Base-by-base conservation (phyloP, 2,888 invertebrate species). In the Synergus itoensis region DNA sequence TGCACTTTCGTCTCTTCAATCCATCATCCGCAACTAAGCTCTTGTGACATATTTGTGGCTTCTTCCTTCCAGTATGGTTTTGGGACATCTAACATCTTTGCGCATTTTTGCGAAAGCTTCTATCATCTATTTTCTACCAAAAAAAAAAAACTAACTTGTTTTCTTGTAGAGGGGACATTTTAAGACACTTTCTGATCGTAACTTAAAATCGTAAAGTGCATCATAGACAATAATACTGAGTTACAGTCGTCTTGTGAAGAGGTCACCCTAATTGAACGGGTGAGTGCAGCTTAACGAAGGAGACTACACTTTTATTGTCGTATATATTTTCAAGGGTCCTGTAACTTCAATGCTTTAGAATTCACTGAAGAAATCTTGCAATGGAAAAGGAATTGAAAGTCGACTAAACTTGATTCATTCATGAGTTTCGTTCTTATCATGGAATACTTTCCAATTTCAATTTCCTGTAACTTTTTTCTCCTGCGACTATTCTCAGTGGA, bases 1-100 rank as follows among this genome's bases (percentile, higher is more conserved):
- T 73, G 48, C 53, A 53, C 48, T 73, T 45, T 40, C 73, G 36
- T 53, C 21, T 73, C 69, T 28, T 69, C 73, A 73, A 73, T 73
- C 73, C 28, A 73, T 73, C 73, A 73, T 73, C 73, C 53, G 28
- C 36, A 28, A n/a, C 53, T 53, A 53, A 53, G 48, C 73, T 73
- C 48, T 53, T 53, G 53, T 53, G 73, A 48, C 73, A 53, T 73
- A 73, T 73, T 73, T 48, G 48, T 73, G 53, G 73, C 48, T 36
- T 73, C 73, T 53, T 73, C 8, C n/a, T 36, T 36, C 73, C 11
- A 73, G 48, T 36, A 36, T 53, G n/a, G 48, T 73, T 73, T 48
- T n/a, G 36, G 21, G 36, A 73, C 36, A 53, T 53, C 21, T 11
- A 69, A 21, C 45, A 21, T 69, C 73, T 73, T 73, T 73, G 16